Evolutionary conservation across 2,888 invertebrate genomes (phyloP), one percentile per base, ranked within the genome.

Genomic region (Vanessa cardui): DNA sequence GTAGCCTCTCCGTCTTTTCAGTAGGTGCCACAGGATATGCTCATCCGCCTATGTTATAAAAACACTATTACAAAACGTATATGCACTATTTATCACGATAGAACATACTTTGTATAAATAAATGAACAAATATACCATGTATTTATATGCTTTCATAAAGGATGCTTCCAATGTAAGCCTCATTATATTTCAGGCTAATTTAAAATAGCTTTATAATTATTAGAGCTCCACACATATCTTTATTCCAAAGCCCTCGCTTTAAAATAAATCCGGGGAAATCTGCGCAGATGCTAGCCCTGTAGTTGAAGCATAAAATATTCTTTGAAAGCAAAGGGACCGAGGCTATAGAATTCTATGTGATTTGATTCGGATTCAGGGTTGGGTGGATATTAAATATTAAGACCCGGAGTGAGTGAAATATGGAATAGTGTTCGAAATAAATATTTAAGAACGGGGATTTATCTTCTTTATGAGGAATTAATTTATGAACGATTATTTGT

Each of bases 361-460:
- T 56, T 61, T 66, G 67, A 71, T 71, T 69, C 63, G 64, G 63
- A 70, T 67, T 64, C 61, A 64, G 64, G 64, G 52, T 61, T 67
- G 49, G 68, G 64, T 68, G 60, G 72, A 65, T 73, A 70, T 71
- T 73, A 71, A 69, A 71, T 65, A 67, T 67, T 71, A 62, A 68
- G 63, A 52, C 61, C 49, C 47, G 26, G 52, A 60, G 21, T n/a
- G 47, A 18, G 6, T 6, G n/a, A n/a, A n/a, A 46, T 6, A 16
- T 46, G n/a, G 7, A n/a, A 7, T n/a, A n/a, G 46, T n/a, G 12
- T 39, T 12, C 12, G 4, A 39, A 39, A 39, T 39, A 39, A 39
- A 39, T 39, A 12, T 39, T 39, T 12, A 12, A 39, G 39, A 12
- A 12, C 4, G 12, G 9, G 12, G 9, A 1, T 39, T 39, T 9